Evolutionary conservation across 23 tunicate species (phyloP).

Genomic region (Clavelina lepadiformis): DNA sequence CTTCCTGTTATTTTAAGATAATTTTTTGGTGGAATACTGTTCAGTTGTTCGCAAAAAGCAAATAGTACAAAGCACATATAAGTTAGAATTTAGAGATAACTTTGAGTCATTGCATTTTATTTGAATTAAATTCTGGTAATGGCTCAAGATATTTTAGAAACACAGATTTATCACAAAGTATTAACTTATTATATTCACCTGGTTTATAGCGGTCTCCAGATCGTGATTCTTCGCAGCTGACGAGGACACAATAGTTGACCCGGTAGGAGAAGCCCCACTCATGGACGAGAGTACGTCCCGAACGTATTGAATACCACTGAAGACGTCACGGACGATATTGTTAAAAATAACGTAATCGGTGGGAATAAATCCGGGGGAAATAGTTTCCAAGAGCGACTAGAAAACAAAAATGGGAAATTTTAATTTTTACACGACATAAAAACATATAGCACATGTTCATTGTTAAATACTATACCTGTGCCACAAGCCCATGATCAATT

Average conservation of each 20-base stretch:
- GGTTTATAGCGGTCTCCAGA: constrained; percentile 50
- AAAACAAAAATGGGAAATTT: not conserved
- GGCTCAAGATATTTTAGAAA: too few relatives aligned
- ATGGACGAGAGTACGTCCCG: constrained; percentile 60
- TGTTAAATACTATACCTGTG: constrained; percentile 80
- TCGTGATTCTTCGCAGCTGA: constrained; percentile 42
- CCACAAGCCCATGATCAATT: constrained; percentile 87
- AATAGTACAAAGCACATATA: not conserved
- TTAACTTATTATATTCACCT: too few relatives aligned
- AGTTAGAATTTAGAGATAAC: too few relatives aligned
- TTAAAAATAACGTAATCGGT: constrained; percentile 44
- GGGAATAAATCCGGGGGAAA: constrained; percentile 57
- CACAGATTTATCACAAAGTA: too few relatives aligned
- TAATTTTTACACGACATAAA: not conserved
- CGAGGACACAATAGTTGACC: constrained; percentile 29
- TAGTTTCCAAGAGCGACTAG: constrained; percentile 77
- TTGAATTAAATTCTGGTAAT: too few relatives aligned
- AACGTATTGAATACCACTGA: constrained; percentile 75
- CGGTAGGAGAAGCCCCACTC: constrained; percentile 51
- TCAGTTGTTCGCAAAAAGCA: too few relatives aligned
- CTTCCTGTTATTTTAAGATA: too few relatives aligned
- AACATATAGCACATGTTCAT: too few relatives aligned
- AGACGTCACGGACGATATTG: constrained; percentile 72
- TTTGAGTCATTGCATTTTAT: too few relatives aligned
- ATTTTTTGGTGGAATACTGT: too few relatives aligned